Percentiles rank a stretch among this genome's conserved stretches.
phyloP scores from a whole-genome alignment of 2,888 invertebrate species.

The Perithous albicinctus region DNA sequence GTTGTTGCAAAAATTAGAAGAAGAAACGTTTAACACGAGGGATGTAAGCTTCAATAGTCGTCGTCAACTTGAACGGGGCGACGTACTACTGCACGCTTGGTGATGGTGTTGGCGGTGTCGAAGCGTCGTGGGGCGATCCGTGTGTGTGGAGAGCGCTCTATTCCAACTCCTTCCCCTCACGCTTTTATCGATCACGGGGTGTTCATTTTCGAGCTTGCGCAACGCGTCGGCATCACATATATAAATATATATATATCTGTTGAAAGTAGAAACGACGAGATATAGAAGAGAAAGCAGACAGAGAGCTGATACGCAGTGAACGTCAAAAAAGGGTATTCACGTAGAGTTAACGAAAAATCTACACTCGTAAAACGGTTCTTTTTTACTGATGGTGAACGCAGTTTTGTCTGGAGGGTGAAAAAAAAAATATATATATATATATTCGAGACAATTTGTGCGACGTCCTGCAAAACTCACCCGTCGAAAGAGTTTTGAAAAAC shows the following conservation, averaged over 20 bases:
- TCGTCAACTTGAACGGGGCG: constrained; percentile 51
- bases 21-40: constrained; percentile 18
- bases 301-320: not conserved
- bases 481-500: not conserved
- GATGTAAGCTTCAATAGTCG: constrained; percentile 14
- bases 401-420: not conserved
- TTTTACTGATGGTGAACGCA: too few species aligned
- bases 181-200: constrained; percentile 79
- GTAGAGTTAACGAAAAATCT: too few species aligned
- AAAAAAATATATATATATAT: too few species aligned
- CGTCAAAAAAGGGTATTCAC: too few species aligned
- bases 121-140: constrained; percentile 38
- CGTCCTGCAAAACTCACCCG: not conserved
- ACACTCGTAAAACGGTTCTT: too few species aligned
- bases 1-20: too few species aligned
- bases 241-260: not conserved
- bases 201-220: constrained; percentile 68
- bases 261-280: not conserved
- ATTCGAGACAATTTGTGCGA: not conserved
- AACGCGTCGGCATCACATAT: too few species aligned
- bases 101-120: constrained; percentile 41
- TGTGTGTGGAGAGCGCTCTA: constrained; percentile 35
- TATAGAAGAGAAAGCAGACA: constrained; percentile 12
- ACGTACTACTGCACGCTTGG: constrained; percentile 61
- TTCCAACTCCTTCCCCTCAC: constrained; percentile 55